Evolutionary conservation across 1,140 invertebrate species (phyloP), one percentile per base, ranked within the genome.

Genomic region (Antheraea mylitta): DNA sequence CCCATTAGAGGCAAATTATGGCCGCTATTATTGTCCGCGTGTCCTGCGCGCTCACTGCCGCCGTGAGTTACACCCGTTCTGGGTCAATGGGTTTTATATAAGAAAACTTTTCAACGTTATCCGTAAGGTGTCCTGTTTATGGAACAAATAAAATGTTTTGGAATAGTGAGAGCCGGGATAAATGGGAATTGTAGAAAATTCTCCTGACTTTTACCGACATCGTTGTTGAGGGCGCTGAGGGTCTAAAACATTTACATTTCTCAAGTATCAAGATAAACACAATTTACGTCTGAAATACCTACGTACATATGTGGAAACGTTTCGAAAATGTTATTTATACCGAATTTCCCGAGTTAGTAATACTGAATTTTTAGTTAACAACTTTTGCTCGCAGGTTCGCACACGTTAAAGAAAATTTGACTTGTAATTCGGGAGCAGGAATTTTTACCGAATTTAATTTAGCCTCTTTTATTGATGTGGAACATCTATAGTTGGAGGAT

Each of bases 1-100:
- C 84, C 88, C 88, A 90, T 89, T 90, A 90, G 84, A 88, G 81
- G 83, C 86, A 90, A 90, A 89, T 89, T 90, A 90, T 90, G 79
- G 84, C 78, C n/a, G 83, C 84, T 86, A 87, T 90, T 90, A 89
- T 88, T 82, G 86, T 84, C 84, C 87, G 82, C 76, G 78, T 85
- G 86, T 86, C 84, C 81, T 80, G 82, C 74, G 72, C 75, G 69
- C 71, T 74, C 74, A 74, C 75, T 48, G 66, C 70, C 71, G 66
- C 70, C 71, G 73, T 87, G 85, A 89, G 81, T 87, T 90, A 90
- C 85, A 70, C 74, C 74, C 76, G 78, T 68, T 68, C 71, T 76
- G 82, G 86, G 86, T 87, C 87, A 90, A 88, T 87, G 79, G 84
- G 83, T 84, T 86, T 87, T 87, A 87, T 85, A 77, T 85, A 84